These are phyloP conservation scores for Leucopsar rothschildi DNA, from an alignment of 2,113 vertebrate species.

Conservation along the genomic window DNA sequence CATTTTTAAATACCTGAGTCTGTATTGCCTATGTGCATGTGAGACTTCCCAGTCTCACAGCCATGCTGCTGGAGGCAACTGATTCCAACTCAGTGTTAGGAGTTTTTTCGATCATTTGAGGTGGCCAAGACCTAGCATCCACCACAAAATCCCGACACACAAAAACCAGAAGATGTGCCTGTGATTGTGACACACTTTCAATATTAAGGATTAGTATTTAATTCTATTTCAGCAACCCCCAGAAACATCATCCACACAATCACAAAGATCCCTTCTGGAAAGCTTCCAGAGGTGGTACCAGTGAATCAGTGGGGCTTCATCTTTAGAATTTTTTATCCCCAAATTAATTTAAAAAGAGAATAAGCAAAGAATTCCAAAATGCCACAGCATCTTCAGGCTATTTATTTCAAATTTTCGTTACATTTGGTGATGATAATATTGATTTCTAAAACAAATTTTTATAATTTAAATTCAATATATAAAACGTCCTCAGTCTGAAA, in stretches of 20 bases:
- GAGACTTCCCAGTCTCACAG: background rate
- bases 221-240: background rate
- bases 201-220: background rate
- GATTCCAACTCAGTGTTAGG: background rate
- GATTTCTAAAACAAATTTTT: background rate
- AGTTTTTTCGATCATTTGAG: background rate
- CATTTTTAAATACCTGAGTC: background rate
- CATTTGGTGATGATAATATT: background rate
- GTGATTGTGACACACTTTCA: background rate
- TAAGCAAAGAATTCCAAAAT: background rate
- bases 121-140: background rate
- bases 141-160: background rate
- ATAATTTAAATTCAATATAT: background rate
- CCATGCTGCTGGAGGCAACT: background rate
- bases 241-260: background rate
- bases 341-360: background rate
- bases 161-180: fast-evolving
- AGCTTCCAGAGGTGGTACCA: background rate
- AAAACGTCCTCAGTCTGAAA: background rate
- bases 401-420: background rate
- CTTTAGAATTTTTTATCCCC: background rate
- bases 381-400: background rate
- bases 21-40: background rate
- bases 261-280: background rate
- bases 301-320: background rate